Conservation (phyloP, 2,888 invertebrate genomes). For the Choristoneura rosaceana region DNA sequence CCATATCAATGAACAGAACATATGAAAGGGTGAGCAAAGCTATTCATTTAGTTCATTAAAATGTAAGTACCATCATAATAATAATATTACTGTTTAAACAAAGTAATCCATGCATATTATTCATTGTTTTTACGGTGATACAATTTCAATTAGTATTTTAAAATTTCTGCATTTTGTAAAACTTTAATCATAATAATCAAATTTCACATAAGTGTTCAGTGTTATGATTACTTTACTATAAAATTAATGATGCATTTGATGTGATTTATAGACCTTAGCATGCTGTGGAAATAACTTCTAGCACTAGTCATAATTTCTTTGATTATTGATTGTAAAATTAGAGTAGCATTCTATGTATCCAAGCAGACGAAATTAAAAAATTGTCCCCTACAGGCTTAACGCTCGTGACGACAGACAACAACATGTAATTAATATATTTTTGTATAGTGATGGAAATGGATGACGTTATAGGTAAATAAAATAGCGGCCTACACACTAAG, state of each 20-base stretch:
- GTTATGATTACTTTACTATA: constrained; percentile 3
- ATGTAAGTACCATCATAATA: background rate
- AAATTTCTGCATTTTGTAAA: constrained; percentile 1
- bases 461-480: background rate
- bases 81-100: background rate
- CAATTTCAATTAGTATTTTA: background rate
- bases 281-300: constrained; percentile 43
- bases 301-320: constrained; percentile 57
- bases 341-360: background rate
- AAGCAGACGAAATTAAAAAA: background rate
- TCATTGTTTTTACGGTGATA: background rate
- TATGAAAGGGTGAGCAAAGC: too few species aligned
- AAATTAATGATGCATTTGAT: constrained; percentile 23
- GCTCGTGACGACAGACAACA: background rate
- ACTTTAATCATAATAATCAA: constrained; percentile 3
- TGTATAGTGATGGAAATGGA: too few species aligned
- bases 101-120: constrained; percentile 10
- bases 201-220: constrained; percentile 19
- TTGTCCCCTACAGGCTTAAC: background rate
- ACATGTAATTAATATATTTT: background rate
- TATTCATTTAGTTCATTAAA: background rate
- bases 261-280: constrained; percentile 10
- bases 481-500: background rate
- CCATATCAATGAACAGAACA: too few species aligned
- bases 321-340: constrained; percentile 6